phyloP scores from a whole-genome alignment of 92 coral and sea anemone species.

The Paramuricea clavata region DNA sequence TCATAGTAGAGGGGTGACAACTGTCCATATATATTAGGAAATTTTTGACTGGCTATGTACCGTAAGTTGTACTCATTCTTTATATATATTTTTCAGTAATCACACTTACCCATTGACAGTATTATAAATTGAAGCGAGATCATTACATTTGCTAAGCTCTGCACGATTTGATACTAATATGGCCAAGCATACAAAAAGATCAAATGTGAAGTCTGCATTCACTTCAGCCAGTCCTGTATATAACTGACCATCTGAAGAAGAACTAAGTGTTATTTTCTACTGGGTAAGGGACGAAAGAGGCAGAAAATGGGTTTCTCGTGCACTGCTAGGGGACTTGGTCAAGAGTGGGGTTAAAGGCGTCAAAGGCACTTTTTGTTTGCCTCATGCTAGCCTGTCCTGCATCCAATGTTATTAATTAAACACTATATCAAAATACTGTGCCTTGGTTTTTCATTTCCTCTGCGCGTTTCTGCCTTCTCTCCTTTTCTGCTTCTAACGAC shows the following conservation, averaged over 20 bases:
- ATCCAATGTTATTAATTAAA: too few relatives aligned
- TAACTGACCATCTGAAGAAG: slow-evolving; percentile 90
- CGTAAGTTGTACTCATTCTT: too few relatives aligned
- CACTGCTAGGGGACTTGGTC: too few relatives aligned
- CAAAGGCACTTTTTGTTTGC: too few relatives aligned
- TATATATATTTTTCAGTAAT: neutral
- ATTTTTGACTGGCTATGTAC: too few relatives aligned
- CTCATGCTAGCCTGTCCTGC: too few relatives aligned
- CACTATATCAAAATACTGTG: neutral
- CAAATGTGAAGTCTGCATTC: slow-evolving; percentile 85
- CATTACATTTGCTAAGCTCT: slow-evolving; percentile 75
- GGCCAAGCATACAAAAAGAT: slow-evolving; percentile 89
- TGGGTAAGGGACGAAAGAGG: too few relatives aligned
- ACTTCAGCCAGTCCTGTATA: slow-evolving; percentile 77
- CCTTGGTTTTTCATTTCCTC: slow-evolving; percentile 89
- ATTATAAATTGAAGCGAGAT: slow-evolving; percentile 86
- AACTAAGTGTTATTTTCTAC: too few relatives aligned
- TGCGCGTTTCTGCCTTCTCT: slow-evolving; percentile 82
- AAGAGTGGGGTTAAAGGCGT: too few relatives aligned
- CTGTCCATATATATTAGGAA: too few relatives aligned
- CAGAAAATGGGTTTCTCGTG: too few relatives aligned
- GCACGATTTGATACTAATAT: slow-evolving; percentile 79
- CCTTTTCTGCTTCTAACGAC: slow-evolving; percentile 91
- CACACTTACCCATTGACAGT: slow-evolving; percentile 79
- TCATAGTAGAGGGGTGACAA: too few relatives aligned